Conservation (phyloP, 2,888 invertebrate genomes). For the Hydraecia micacea region DNA sequence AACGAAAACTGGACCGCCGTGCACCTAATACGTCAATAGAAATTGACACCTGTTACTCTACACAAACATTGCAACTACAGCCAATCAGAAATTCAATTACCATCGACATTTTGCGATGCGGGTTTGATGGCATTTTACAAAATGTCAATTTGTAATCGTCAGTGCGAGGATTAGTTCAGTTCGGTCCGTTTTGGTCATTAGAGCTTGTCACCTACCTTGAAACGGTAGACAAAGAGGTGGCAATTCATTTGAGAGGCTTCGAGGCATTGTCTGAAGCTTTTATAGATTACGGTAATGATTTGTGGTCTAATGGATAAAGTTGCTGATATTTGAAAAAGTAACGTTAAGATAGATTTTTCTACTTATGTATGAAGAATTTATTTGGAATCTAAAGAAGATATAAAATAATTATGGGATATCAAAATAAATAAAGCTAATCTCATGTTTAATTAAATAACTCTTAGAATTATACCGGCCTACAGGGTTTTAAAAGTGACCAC, state of each 20-base stretch:
- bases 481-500: background rate
- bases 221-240: slow-evolving; percentile 45
- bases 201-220: slow-evolving; percentile 40
- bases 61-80: slow-evolving; percentile 71
- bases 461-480: background rate
- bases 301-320: slow-evolving; percentile 3
- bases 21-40: slow-evolving; percentile 56
- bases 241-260: slow-evolving; percentile 39
- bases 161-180: slow-evolving; percentile 32
- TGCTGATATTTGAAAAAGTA: slow-evolving; percentile 25
- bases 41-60: slow-evolving; percentile 82
- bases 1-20: slow-evolving; percentile 20
- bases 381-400: background rate
- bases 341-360: background rate
- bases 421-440: background rate
- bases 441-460: background rate
- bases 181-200: slow-evolving; percentile 43
- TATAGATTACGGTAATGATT: slow-evolving; percentile 45
- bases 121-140: slow-evolving; percentile 76
- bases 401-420: no score
- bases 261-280: slow-evolving; percentile 41
- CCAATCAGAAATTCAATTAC: slow-evolving; percentile 87
- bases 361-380: background rate
- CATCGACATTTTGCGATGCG: slow-evolving; percentile 76
- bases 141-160: slow-evolving; percentile 76